These are phyloP conservation scores for Spheniscus humboldti DNA, from an alignment of 2,797 vertebrate species.

Conservation along the genomic window DNA sequence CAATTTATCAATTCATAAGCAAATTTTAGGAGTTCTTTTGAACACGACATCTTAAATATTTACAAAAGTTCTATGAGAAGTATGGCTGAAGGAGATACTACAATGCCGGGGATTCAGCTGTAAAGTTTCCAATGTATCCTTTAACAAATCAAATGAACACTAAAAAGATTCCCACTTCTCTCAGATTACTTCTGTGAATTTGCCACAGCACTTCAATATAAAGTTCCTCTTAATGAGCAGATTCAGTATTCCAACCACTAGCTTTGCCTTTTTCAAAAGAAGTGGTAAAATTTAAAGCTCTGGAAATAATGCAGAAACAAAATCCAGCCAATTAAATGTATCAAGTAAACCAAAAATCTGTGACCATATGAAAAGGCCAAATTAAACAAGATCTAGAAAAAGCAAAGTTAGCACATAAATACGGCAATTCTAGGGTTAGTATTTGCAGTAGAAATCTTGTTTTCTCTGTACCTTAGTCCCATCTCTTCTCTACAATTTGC, in stretches of 20 bases:
- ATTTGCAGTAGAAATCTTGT: background rate
- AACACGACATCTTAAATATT: background rate
- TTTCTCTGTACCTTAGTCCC: background rate
- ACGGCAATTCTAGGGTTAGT: too few relatives aligned
- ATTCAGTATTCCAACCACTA: background rate
- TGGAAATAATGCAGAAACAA: background rate
- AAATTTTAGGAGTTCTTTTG: background rate
- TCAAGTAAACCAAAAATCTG: background rate
- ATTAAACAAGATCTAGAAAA: background rate
- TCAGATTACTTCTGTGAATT: background rate
- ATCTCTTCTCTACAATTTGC: background rate
- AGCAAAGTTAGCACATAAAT: background rate
- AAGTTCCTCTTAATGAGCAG: background rate
- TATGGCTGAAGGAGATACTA: background rate
- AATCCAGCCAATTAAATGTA: background rate
- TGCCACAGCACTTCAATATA: background rate
- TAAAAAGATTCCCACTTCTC: background rate
- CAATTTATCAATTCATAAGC: background rate
- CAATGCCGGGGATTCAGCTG: background rate
- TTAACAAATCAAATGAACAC: background rate
- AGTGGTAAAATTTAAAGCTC: background rate
- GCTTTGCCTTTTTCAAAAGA: background rate
- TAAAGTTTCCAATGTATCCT: background rate
- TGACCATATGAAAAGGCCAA: background rate
- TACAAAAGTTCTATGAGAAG: background rate